Conservation (phyloP, 2,888 invertebrate species). For the Chymomyza caudatula region DNA sequence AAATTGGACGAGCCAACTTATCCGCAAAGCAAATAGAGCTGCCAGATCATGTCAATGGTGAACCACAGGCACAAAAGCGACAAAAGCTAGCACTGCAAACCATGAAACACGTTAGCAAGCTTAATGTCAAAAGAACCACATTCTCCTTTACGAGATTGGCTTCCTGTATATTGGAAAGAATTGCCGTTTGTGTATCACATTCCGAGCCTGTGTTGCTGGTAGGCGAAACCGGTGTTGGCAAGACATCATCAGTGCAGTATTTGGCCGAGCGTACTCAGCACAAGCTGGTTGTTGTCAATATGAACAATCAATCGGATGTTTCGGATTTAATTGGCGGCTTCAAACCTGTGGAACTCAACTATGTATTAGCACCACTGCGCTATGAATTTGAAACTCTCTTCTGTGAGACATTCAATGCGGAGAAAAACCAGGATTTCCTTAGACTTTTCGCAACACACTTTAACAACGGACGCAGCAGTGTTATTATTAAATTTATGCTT, state of each 20-base stretch:
- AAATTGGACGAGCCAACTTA: constrained; percentile 85
- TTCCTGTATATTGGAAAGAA: constrained; percentile 89
- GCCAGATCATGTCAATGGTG: constrained; percentile 13
- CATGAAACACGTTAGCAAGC: constrained; percentile 34
- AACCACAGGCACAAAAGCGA: constrained; percentile 55
- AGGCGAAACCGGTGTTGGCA: constrained; percentile 99
- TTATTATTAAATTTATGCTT: constrained; percentile 86
- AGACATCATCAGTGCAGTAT: constrained; percentile 96
- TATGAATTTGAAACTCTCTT: constrained; percentile 91
- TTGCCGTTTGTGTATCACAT: constrained; percentile 89
- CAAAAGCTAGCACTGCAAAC: constrained; percentile 59
- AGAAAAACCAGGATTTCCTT: constrained; percentile 90
- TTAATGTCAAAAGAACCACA: constrained; percentile 78
- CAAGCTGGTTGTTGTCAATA: constrained; percentile 94
- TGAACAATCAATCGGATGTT: constrained; percentile 99
- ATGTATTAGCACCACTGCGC: constrained; percentile 87
- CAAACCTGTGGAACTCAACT: constrained; percentile 95
- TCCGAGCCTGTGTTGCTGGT: constrained; percentile 95
- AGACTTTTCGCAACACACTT: constrained; percentile 88
- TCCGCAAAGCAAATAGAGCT: constrained; percentile 63
- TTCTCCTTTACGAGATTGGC: constrained; percentile 92
- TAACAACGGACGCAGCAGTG: constrained; percentile 85
- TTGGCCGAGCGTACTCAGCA: constrained; percentile 90
- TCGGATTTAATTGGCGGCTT: constrained; percentile 97
- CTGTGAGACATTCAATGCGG: constrained; percentile 85